A percentile compares a stretch with the other conserved stretches of the same genome.
Conservation (phyloP, 2,888 invertebrate genomes). For the Ornithoptera priamus region DNA sequence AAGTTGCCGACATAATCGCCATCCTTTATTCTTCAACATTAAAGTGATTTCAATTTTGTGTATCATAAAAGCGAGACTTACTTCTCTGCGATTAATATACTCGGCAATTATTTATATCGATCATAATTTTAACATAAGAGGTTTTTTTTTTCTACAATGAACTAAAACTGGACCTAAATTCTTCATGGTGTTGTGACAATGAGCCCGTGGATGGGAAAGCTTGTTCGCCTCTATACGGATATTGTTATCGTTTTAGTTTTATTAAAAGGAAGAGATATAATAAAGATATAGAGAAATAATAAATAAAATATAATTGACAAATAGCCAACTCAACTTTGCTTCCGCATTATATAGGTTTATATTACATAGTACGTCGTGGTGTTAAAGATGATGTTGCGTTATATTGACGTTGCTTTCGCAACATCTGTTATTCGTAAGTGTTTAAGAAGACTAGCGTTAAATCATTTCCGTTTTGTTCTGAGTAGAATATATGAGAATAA, state of each 20-base stretch:
- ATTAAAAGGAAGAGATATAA: no score
- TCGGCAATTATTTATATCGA: background rate
- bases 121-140: background rate
- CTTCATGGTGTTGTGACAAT: no score
- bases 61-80: background rate
- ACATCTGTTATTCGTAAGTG: background rate
- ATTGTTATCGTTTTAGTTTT: no score
- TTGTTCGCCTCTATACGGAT: no score
- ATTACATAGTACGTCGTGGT: background rate
- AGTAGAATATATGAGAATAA: no score
- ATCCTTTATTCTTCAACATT: slow-evolving; percentile 32
- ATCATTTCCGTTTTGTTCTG: no score
- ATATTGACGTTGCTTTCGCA: background rate
- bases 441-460: no score
- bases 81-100: background rate
- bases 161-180: no score
- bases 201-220: no score
- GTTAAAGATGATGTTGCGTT: background rate
- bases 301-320: no score
- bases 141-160: no score
- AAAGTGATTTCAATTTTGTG: slow-evolving; percentile 29
- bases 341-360: background rate
- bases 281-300: no score
- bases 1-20: slow-evolving; percentile 19
- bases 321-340: background rate